Evolutionary conservation across 2,888 invertebrate species (phyloP).

Genomic region (Tortricodes alternella): DNA sequence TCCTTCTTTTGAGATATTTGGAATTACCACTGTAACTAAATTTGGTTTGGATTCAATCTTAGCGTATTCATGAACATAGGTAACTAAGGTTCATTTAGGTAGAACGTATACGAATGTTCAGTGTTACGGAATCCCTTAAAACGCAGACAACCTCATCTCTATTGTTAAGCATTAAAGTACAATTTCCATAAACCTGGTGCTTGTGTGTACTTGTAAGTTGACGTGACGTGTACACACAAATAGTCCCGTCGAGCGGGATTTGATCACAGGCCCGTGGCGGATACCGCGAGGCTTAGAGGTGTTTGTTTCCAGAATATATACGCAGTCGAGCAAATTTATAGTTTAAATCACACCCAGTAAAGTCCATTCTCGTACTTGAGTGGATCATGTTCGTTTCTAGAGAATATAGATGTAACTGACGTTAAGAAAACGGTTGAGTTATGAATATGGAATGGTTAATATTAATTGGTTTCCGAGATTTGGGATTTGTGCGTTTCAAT

Average conservation of each 20-base stretch:
- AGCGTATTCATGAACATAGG: too few species aligned
- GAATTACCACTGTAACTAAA: too few species aligned
- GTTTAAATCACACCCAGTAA: conserved; percentile 3
- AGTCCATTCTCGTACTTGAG: conserved; percentile 3
- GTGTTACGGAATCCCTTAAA: background rate
- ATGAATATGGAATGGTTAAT: conserved; percentile 10
- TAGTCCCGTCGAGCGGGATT: conserved; percentile 21
- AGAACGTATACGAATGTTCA: too few species aligned
- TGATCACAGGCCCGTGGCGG: conserved; percentile 21
- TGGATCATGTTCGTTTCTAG: conserved; percentile 2
- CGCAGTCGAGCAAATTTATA: conserved; percentile 10
- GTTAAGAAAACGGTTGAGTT: conserved; percentile 20
- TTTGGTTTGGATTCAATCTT: too few species aligned
- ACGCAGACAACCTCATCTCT: background rate
- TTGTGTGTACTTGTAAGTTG: background rate
- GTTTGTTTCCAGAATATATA: conserved; percentile 16
- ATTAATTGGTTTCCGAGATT: conserved; percentile 3
- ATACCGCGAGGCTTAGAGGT: conserved; percentile 13
- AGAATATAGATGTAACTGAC: conserved; percentile 22
- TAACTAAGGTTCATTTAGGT: too few species aligned
- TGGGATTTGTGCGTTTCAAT: background rate
- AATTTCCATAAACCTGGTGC: background rate
- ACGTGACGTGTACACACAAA: conserved; percentile 20
- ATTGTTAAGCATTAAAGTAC: background rate
- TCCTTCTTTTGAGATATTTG: too few species aligned